Conservation (phyloP, 2,888 invertebrate genomes). For the Heteropelma amictum region DNA sequence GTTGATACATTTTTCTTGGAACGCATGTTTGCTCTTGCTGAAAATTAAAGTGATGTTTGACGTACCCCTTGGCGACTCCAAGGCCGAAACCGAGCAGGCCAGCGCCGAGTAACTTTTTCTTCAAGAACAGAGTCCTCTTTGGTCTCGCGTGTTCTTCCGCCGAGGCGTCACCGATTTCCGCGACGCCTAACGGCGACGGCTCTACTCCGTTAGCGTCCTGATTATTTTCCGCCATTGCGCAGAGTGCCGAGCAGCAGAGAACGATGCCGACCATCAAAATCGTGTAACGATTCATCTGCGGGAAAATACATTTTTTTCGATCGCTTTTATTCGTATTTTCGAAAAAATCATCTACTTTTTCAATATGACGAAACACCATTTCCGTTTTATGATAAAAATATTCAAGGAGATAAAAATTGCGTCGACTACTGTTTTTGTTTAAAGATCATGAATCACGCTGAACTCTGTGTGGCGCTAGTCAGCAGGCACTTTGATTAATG, state of each 20-base stretch:
- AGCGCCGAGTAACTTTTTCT: slow-evolving; percentile 74
- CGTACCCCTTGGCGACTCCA: slow-evolving; percentile 72
- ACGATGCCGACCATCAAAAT: slow-evolving; percentile 53
- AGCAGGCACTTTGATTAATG: no score
- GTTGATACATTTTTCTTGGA: not conserved
- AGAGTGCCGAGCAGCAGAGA: slow-evolving; percentile 61
- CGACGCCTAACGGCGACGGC: not conserved
- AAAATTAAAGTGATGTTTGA: no score
- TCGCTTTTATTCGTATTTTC: no score
- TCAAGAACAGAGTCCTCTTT: slow-evolving; percentile 72
- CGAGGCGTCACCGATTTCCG: slow-evolving; percentile 28
- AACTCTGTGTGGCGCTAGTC: no score
- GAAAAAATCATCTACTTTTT: no score
- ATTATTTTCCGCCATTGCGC: slow-evolving; percentile 33
- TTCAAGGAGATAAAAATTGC: no score
- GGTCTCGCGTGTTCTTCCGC: slow-evolving; percentile 61
- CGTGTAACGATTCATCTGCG: slow-evolving; percentile 56
- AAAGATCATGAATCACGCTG: no score
- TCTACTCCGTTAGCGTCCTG: not conserved
- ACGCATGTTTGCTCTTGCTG: no score
- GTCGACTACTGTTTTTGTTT: no score
- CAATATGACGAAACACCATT: no score
- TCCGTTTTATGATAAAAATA: no score
- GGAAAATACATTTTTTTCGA: no score
- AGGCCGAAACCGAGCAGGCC: slow-evolving; percentile 74